phyloP scores from a whole-genome alignment of 1,140 invertebrate genomes.

The Pseudachorutes palmiensis region DNA sequence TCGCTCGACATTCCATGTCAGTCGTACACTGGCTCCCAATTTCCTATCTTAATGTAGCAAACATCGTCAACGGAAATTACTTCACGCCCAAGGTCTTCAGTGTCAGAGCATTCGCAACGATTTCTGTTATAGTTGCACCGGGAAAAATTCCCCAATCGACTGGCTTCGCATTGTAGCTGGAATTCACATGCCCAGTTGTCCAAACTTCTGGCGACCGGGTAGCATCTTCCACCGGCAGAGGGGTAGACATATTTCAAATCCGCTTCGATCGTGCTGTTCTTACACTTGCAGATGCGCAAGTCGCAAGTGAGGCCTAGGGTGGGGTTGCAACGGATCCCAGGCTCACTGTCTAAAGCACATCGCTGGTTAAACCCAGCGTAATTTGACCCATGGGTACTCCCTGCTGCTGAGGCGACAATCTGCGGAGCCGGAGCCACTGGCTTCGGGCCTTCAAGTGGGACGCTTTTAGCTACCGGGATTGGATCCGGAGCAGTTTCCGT shows the following conservation, averaged over 20 bases:
- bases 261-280: neutral
- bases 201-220: neutral
- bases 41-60: constrained; percentile 19
- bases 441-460: neutral
- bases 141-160: constrained; percentile 11
- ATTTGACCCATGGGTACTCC: neutral
- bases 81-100: neutral
- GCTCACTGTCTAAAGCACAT: neutral
- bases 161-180: constrained; percentile 20
- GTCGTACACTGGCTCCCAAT: constrained; percentile 11
- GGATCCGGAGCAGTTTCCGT: neutral
- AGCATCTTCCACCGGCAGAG: neutral
- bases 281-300: constrained; percentile 12
- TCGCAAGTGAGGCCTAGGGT: neutral
- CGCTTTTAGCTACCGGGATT: neutral
- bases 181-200: constrained; percentile 5
- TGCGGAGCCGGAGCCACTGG: neutral
- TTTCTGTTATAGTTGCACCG: constrained; percentile 12
- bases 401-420: neutral
- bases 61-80: neutral
- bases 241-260: neutral
- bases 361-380: neutral
- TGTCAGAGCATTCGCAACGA: constrained; percentile 14
- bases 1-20: constrained; percentile 14
- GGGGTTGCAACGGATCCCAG: neutral